Percentiles rank a stretch among this genome's conserved stretches.
These are phyloP conservation scores for Bos taurus DNA, from an alignment of 2,113 vertebrate genomes.

Conservation along the genomic window DNA sequence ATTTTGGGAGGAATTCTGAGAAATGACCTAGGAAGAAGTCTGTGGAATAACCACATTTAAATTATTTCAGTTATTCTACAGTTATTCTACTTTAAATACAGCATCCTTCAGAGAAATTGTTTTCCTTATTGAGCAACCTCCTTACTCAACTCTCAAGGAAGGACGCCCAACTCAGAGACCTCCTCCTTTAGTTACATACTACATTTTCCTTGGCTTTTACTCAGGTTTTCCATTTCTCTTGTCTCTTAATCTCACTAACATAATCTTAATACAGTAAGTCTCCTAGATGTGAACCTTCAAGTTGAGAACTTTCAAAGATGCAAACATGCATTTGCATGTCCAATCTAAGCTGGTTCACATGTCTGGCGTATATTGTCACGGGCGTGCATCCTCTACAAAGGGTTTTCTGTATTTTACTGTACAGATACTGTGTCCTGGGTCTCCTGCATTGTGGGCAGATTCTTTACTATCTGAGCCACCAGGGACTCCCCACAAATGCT, in stretches of 20 bases:
- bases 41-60: neutral
- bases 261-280: neutral
- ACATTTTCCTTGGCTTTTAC: neutral
- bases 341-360: neutral
- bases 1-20: neutral
- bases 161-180: neutral
- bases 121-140: neutral
- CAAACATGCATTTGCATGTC: neutral
- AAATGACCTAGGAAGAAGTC: neutral
- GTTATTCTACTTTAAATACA: neutral
- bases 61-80: neutral
- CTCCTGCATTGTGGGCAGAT: neutral
- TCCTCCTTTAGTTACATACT: neutral
- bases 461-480: neutral
- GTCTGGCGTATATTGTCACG: neutral
- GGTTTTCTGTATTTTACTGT: neutral
- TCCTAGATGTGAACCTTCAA: neutral
- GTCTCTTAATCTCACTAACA: neutral
- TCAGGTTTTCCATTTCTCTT: neutral
- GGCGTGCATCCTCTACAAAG: neutral
- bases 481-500: neutral
- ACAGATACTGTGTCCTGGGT: neutral
- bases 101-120: neutral
- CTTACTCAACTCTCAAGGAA: neutral
- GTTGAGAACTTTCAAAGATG: neutral